Conservation (phyloP, 2,888 invertebrate genomes). For the Melanotus villosus region DNA sequence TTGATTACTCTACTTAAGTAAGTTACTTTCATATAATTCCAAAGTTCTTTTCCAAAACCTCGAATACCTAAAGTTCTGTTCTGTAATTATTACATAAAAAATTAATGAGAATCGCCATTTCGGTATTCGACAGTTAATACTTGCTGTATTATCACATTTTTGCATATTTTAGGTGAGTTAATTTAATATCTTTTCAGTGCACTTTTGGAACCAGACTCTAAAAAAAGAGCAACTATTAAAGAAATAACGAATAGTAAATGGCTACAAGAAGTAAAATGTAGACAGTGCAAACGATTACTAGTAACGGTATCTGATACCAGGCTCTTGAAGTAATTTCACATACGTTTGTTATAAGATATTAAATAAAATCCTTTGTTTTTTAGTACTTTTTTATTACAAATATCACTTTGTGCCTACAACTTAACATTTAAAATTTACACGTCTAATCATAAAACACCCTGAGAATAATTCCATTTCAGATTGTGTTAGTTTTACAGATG, state of each 20-base stretch:
- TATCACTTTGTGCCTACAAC: constrained; percentile 8
- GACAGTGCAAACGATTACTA: constrained; percentile 4
- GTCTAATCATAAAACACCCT: too few species aligned
- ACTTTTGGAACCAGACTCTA: constrained; percentile 71
- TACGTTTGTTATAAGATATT: too few species aligned
- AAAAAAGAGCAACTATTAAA: constrained; percentile 66
- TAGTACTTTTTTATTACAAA: constrained; percentile 3
- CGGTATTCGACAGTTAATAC: too few species aligned
- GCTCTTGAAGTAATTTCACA: background rate
- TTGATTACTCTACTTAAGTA: constrained; percentile 54
- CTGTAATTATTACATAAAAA: too few species aligned
- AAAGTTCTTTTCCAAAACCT: too few species aligned
- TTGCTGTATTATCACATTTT: too few species aligned
- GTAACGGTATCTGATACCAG: constrained; percentile 6
- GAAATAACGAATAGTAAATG: constrained; percentile 64
- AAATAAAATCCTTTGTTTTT: too few species aligned
- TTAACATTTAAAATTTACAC: too few species aligned
- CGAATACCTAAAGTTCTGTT: too few species aligned
- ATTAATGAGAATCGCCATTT: background rate
- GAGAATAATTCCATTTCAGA: too few species aligned
- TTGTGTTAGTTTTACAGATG: too few species aligned
- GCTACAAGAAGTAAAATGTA: constrained; percentile 55
- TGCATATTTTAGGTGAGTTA: too few species aligned
- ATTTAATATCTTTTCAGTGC: constrained; percentile 64
- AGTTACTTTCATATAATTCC: constrained; percentile 14